These are phyloP conservation scores for Pitta sordida DNA, from an alignment of 2,113 vertebrate species.

Conservation along the genomic window DNA sequence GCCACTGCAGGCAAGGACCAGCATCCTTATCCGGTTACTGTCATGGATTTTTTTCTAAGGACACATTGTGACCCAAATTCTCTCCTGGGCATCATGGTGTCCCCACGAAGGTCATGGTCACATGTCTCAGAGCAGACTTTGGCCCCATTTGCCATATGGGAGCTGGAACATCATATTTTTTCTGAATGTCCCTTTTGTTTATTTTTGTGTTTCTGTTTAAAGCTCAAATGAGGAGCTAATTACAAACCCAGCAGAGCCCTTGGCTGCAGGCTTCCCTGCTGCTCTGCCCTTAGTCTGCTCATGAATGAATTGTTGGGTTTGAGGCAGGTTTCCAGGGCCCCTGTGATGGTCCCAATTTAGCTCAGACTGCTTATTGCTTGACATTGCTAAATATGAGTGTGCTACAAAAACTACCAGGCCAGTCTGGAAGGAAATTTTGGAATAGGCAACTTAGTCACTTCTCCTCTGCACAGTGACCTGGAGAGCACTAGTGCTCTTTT, in stretches of 20 bases:
- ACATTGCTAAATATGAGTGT: neutral
- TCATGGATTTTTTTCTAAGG: neutral
- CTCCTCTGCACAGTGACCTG: neutral
- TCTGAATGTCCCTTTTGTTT: neutral
- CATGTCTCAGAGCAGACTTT: constrained; percentile 35
- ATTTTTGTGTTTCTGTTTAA: neutral
- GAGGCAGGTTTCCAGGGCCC: constrained; percentile 24
- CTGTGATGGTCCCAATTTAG: neutral
- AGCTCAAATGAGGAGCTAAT: constrained; percentile 28
- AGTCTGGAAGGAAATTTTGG: neutral
- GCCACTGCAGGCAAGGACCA: neutral
- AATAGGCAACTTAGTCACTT: neutral
- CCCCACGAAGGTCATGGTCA: neutral
- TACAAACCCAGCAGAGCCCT: constrained; percentile 9
- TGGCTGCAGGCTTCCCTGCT: constrained; percentile 31
- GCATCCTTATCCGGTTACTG: rapidly evolving
- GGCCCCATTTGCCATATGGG: constrained; percentile 56
- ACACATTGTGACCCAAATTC: neutral
- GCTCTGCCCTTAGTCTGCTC: neutral
- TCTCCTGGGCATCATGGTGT: neutral
- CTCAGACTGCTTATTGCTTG: neutral
- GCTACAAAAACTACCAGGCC: neutral
- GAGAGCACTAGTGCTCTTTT: neutral
- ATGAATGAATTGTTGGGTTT: constrained; percentile 12
- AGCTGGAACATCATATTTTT: neutral